These are phyloP conservation scores for Amphiduros pacificus DNA, from an alignment of 2,888 invertebrate species.

Conservation along the genomic window DNA sequence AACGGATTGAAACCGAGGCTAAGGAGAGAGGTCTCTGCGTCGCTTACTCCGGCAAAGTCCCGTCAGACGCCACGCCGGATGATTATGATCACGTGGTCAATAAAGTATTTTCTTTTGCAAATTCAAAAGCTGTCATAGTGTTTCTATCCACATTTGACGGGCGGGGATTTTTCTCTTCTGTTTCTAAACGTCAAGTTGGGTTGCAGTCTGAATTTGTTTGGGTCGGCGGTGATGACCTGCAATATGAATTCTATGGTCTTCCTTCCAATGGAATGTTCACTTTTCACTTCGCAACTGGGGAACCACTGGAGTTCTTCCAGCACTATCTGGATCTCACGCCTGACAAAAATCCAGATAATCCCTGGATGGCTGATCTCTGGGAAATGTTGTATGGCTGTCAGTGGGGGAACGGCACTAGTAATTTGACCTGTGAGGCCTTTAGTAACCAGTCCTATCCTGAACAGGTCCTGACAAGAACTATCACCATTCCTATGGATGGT, in stretches of 20 bases:
- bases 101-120: neutral
- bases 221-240: constrained; percentile 7
- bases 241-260: neutral
- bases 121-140: neutral
- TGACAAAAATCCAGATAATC: constrained; percentile 12
- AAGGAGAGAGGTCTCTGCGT: constrained; percentile 7
- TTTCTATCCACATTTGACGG: neutral
- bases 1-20: neutral
- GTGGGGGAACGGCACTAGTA: too few species aligned
- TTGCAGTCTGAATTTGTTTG: neutral
- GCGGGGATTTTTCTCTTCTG: neutral
- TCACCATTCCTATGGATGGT: constrained; percentile 1
- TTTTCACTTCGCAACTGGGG: constrained; percentile 10
- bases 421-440: neutral
- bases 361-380: constrained; percentile 17
- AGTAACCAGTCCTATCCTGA: neutral
- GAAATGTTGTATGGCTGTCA: neutral
- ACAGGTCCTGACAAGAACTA: neutral
- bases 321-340: constrained; percentile 11
- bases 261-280: constrained; percentile 8
- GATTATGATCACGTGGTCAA: neutral
- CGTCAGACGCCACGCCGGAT: neutral
- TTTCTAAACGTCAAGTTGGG: neutral
- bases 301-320: constrained; percentile 1
- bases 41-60: constrained; percentile 2